These are phyloP conservation scores for Melangyna quadrimaculata DNA, from an alignment of 2,888 invertebrate species.

Conservation along the genomic window DNA sequence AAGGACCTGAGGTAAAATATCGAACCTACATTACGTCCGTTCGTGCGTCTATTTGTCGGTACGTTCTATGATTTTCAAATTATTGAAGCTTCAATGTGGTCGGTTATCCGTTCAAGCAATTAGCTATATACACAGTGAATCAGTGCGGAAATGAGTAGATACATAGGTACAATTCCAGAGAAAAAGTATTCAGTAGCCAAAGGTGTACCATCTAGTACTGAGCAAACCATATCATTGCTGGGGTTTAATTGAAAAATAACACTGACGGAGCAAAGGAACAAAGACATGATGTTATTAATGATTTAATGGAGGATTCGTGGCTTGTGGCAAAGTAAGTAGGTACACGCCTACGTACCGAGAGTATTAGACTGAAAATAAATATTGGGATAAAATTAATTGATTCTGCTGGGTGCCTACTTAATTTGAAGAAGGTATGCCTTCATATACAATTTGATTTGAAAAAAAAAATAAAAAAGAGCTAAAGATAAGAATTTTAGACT, in stretches of 20 bases:
- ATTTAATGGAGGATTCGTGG: slow-evolving; percentile 25
- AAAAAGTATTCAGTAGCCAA: not conserved
- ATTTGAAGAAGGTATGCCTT: not conserved
- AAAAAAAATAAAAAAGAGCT: not conserved
- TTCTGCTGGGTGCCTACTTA: not conserved
- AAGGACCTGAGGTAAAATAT: slow-evolving; percentile 31
- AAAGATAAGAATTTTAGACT: no score
- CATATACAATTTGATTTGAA: not conserved
- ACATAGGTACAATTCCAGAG: not conserved
- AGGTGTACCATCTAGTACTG: not conserved
- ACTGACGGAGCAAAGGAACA: slow-evolving; percentile 23
- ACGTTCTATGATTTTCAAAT: slow-evolving; percentile 35
- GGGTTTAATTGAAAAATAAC: slow-evolving; percentile 57
- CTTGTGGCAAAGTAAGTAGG: slow-evolving; percentile 9
- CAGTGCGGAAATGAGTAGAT: slow-evolving; percentile 21
- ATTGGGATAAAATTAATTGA: slow-evolving; percentile 34
- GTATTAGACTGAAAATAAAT: slow-evolving; percentile 3
- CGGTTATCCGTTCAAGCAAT: slow-evolving; percentile 54
- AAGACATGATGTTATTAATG: slow-evolving; percentile 31
- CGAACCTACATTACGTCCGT: not conserved
- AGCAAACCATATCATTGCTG: not conserved
- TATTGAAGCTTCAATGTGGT: slow-evolving; percentile 28
- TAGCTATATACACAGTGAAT: slow-evolving; percentile 62
- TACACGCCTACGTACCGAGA: not conserved
- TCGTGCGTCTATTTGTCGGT: not conserved